A percentile compares a stretch with the other conserved stretches of the same genome.
Evolutionary conservation across 2,888 invertebrate genomes (phyloP).

Genomic region (Tyria jacobaeae): DNA sequence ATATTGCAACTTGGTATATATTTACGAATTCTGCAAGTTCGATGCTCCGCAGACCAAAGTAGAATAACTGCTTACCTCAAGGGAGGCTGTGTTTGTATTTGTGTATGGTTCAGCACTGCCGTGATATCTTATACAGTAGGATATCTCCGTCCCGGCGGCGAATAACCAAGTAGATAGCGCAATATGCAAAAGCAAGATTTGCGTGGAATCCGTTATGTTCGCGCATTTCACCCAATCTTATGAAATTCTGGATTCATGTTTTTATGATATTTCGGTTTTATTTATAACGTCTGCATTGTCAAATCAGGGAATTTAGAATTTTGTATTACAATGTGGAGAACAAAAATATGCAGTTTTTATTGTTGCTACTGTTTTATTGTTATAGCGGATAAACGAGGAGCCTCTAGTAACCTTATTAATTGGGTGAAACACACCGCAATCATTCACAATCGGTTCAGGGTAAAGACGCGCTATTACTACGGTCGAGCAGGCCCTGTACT

Average conservation of each 20-base stretch:
- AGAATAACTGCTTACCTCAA: constrained; percentile 34
- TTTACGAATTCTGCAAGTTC: background rate
- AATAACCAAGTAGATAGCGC: constrained; percentile 4
- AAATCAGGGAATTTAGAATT: background rate
- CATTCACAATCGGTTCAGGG: too few species aligned
- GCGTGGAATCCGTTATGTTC: background rate
- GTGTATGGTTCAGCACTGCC: background rate
- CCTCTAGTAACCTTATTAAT: background rate
- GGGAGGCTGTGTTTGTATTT: constrained; percentile 37
- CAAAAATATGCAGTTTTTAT: background rate
- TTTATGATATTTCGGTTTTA: background rate
- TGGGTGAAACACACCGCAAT: too few species aligned
- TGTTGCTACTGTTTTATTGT: too few species aligned
- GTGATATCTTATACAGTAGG: constrained; percentile 9
- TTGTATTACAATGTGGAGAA: background rate
- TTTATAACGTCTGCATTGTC: background rate
- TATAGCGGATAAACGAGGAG: background rate
- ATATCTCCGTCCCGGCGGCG: constrained; percentile 3
- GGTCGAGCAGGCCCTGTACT: too few species aligned
- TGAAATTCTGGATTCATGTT: constrained; percentile 2
- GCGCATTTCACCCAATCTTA: background rate
- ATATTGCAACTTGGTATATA: constrained; percentile 18
- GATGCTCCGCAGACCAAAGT: constrained; percentile 21
- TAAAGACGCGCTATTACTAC: too few species aligned
- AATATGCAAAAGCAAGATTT: constrained; percentile 8